These are phyloP conservation scores for Puffinus mauretanicus DNA, from an alignment of 2,113 vertebrate genomes.

Conservation along the genomic window DNA sequence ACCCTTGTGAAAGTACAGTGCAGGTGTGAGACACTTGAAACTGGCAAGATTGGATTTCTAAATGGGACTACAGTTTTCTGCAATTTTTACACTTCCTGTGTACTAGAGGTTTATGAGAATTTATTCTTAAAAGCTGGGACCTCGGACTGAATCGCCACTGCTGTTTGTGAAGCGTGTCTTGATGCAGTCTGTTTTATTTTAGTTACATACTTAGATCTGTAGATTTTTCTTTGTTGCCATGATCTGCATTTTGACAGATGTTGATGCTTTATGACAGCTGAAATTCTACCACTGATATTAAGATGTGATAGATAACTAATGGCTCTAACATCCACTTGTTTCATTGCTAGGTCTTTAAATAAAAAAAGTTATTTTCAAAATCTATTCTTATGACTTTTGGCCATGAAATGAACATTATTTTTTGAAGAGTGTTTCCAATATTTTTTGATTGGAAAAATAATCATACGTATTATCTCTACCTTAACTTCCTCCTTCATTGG, in stretches of 20 bases:
- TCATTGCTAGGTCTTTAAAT: not conserved
- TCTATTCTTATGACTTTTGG: not conserved
- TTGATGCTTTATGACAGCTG: not conserved
- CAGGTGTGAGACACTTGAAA: not conserved
- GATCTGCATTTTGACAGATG: not conserved
- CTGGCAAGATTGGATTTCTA: not conserved
- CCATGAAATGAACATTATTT: not conserved
- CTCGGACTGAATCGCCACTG: fast-evolving
- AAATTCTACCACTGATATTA: not conserved
- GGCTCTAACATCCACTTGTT: not conserved
- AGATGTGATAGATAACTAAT: not conserved
- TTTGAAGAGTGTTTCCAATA: not conserved
- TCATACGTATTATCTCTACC: not conserved
- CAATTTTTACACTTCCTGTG: not conserved
- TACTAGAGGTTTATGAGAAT: not conserved
- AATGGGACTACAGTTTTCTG: not conserved
- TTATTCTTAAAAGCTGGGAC: not conserved
- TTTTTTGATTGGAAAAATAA: not conserved
- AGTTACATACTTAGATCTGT: not conserved
- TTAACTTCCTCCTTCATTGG: not conserved
- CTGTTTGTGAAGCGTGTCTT: not conserved
- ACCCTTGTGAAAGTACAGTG: not conserved
- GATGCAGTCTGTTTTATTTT: not conserved
- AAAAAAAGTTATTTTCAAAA: not conserved
- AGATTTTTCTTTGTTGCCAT: not conserved